A percentile compares a stretch with the other conserved stretches of the same genome.
Evolutionary conservation across 1,140 invertebrate species (phyloP).

Genomic region (Danaus melanippus): DNA sequence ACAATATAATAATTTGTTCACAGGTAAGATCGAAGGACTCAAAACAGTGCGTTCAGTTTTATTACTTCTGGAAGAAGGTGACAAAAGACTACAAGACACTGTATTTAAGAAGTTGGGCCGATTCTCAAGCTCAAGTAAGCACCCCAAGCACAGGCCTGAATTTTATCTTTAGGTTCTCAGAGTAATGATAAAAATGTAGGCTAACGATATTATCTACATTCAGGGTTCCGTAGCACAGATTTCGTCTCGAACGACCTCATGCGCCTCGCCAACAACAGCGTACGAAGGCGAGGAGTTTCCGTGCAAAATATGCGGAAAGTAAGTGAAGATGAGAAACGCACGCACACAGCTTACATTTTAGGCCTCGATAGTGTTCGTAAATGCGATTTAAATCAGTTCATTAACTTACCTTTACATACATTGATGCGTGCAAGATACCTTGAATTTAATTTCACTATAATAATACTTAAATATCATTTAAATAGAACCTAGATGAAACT

Average conservation of each 20-base stretch:
- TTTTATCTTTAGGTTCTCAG: constrained; percentile 57
- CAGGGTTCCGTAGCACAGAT: constrained; percentile 55
- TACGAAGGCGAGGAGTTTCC: constrained; percentile 79
- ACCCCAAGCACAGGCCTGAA: constrained; percentile 45
- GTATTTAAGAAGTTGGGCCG: constrained; percentile 58
- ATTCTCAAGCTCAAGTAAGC: constrained; percentile 59
- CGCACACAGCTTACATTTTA: constrained; percentile 34
- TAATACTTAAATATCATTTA: constrained; percentile 24
- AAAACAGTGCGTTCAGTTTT: constrained; percentile 97
- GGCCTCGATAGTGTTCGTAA: constrained; percentile 35
- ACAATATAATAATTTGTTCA: constrained; percentile 26
- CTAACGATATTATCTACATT: constrained; percentile 49
- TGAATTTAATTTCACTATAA: background rate
- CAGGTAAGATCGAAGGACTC: constrained; percentile 89
- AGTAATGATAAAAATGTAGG: constrained; percentile 31
- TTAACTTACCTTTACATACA: constrained; percentile 12
- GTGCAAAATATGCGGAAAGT: constrained; percentile 98
- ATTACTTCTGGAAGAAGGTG: constrained; percentile 98
- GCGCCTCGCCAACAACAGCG: constrained; percentile 50
- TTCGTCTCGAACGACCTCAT: constrained; percentile 28
- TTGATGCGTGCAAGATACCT: background rate
- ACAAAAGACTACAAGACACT: constrained; percentile 83
- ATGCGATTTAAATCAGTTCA: constrained; percentile 29
- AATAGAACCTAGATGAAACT: constrained; percentile 35
- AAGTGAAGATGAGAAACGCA: constrained; percentile 75